These are phyloP conservation scores for Dyspetes luteomarginatus DNA, from an alignment of 2,888 invertebrate genomes.

Conservation along the genomic window DNA sequence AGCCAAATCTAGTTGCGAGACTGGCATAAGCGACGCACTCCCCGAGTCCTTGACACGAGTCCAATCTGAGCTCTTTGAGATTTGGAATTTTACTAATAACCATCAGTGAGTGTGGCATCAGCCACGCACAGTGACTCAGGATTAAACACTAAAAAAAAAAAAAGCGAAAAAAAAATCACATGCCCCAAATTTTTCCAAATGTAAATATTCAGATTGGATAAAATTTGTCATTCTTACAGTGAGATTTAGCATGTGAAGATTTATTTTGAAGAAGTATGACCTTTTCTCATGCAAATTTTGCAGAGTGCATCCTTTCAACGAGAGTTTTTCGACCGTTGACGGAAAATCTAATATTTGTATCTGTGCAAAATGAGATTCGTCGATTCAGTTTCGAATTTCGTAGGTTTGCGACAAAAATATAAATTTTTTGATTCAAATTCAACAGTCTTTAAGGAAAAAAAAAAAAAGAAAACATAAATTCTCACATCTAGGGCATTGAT, in stretches of 20 bases:
- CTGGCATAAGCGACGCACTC: conserved; percentile 92
- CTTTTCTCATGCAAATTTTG: conserved; percentile 83
- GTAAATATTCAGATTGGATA: neutral
- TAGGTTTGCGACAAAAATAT: neutral
- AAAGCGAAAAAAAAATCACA: neutral
- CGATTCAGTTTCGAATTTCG: neutral
- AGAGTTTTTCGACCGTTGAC: conserved; percentile 86
- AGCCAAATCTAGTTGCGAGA: conserved; percentile 90
- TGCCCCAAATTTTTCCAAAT: neutral
- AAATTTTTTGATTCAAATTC: neutral
- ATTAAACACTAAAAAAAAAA: conserved; percentile 86
- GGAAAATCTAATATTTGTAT: conserved; percentile 88
- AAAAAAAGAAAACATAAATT: neutral
- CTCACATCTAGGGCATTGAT: conserved; percentile 84
- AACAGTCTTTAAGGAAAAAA: no score
- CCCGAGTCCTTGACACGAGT: conserved; percentile 87
- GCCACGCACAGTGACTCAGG: conserved; percentile 90
- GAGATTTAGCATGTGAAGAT: conserved; percentile 84
- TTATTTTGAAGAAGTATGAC: conserved; percentile 85
- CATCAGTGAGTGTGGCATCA: conserved; percentile 89
- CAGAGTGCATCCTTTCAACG: conserved; percentile 85
- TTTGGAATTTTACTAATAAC: conserved; percentile 88
- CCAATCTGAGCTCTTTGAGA: conserved; percentile 87
- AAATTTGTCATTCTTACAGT: conserved; percentile 82
- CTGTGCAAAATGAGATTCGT: conserved; percentile 81